Evolutionary conservation across 2,797 vertebrate species (phyloP).

Genomic region (Florisuga fusca): DNA sequence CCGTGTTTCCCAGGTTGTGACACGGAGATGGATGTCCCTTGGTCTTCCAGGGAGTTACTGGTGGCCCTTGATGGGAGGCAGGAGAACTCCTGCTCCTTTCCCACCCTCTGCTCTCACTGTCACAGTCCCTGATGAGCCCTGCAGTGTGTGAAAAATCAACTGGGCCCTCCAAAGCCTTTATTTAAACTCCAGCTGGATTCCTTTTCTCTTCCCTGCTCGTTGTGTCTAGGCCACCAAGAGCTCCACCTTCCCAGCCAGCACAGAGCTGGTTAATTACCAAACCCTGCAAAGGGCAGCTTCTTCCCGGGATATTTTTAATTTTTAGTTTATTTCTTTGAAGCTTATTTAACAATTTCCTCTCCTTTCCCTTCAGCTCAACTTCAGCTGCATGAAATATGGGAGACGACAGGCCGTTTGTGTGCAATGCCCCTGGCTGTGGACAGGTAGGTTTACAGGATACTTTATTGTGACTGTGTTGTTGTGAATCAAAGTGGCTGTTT

Average conservation of each 20-base stretch:
- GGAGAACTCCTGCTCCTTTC: not conserved
- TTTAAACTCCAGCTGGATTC: not conserved
- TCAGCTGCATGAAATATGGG: slow-evolving; percentile 89
- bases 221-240: not conserved
- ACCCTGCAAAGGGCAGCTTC: slow-evolving; percentile 50
- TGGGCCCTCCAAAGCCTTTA: not conserved
- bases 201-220: not conserved
- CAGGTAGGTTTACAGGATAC: slow-evolving; percentile 88
- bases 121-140: not conserved
- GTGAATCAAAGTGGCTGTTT: slow-evolving; percentile 81
- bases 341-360: slow-evolving; percentile 67
- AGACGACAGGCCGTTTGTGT: slow-evolving; percentile 98
- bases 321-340: not conserved
- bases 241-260: not conserved
- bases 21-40: no score
- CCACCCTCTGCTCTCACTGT: not conserved
- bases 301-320: not conserved
- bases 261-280: slow-evolving; percentile 16
- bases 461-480: slow-evolving; percentile 70
- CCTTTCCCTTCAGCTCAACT: slow-evolving; percentile 66
- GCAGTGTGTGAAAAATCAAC: not conserved
- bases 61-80: not conserved
- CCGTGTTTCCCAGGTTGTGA: not conserved
- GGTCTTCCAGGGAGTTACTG: accelerated
- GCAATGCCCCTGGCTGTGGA: slow-evolving; percentile 94